Evolutionary conservation across 2,888 invertebrate species (phyloP).

Genomic region (Malacosoma neustria): DNA sequence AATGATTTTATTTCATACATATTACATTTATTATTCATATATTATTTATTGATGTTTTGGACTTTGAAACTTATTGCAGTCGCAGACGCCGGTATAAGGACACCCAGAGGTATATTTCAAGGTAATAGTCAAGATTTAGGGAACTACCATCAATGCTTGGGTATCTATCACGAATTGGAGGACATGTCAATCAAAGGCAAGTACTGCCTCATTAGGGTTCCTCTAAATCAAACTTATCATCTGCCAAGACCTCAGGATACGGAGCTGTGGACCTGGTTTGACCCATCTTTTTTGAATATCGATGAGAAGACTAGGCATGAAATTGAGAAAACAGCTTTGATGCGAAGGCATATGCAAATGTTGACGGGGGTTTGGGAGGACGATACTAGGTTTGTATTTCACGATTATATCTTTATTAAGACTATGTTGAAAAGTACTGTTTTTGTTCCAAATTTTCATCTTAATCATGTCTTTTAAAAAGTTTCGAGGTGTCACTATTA

Average conservation of each 20-base stretch:
- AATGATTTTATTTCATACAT: too few relatives aligned
- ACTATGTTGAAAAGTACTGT: too few relatives aligned
- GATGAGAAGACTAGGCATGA: slow-evolving; percentile 9
- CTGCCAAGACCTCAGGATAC: slow-evolving; percentile 8
- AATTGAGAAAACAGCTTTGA: slow-evolving; percentile 3
- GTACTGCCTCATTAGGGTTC: slow-evolving; percentile 32
- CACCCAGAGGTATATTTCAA: slow-evolving; percentile 24
- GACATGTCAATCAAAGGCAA: slow-evolving; percentile 28
- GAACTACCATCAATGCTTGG: slow-evolving; percentile 34
- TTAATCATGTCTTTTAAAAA: too few relatives aligned
- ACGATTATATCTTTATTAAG: too few relatives aligned
- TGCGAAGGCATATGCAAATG: slow-evolving; percentile 2
- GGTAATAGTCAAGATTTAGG: slow-evolving; percentile 29
- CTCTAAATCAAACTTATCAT: slow-evolving; percentile 18
- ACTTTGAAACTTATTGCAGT: too few relatives aligned
- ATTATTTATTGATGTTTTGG: too few relatives aligned
- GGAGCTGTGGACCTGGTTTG: slow-evolving; percentile 3
- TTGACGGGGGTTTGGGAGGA: slow-evolving; percentile 11
- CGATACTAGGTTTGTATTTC: slow-evolving; percentile 4
- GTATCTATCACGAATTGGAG: slow-evolving; percentile 15
- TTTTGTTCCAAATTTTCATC: too few relatives aligned
- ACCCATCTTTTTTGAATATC: slow-evolving; percentile 12
- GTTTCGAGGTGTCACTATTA: too few relatives aligned
- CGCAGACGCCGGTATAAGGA: slow-evolving; percentile 28
- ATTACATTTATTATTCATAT: too few relatives aligned